Evolutionary conservation across 2,113 vertebrate genomes (phyloP).

Genomic region (Oryzias melastigma): DNA sequence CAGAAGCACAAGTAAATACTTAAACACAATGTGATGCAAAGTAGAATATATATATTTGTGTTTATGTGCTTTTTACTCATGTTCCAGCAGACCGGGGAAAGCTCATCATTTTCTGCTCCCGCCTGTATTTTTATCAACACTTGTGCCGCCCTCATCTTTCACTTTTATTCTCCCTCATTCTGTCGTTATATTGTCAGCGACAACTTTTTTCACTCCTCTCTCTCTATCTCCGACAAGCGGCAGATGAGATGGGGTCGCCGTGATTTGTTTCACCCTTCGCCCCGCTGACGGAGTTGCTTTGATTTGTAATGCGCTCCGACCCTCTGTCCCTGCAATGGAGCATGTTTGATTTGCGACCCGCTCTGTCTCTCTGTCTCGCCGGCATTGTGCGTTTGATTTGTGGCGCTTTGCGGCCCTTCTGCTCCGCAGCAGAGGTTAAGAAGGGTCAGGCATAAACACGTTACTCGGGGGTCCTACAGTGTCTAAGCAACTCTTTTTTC

Average conservation of each 20-base stretch:
- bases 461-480: conserved; percentile 12
- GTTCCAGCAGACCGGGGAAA: neutral
- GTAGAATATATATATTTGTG: neutral
- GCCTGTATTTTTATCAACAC: conserved; percentile 18
- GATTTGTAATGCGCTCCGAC: conserved; percentile 58
- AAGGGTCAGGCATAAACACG: conserved; percentile 28
- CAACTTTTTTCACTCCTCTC: neutral
- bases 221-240: conserved; percentile 18
- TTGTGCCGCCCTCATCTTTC: neutral
- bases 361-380: conserved; percentile 23
- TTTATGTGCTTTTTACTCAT: neutral
- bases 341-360: conserved; percentile 58
- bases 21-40: too few species aligned
- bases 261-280: conserved; percentile 56
- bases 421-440: conserved; percentile 1
- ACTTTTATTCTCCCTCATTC: conserved; percentile 22
- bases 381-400: conserved; percentile 53
- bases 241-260: conserved; percentile 47
- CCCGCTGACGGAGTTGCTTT: conserved; percentile 25
- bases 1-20: conserved; percentile 1
- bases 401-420: neutral
- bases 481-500: conserved; percentile 12
- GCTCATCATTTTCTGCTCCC: conserved; percentile 18
- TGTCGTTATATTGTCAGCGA: conserved; percentile 40
- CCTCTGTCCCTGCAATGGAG: conserved; percentile 33